Percentiles rank a stretch among this genome's conserved stretches.
Evolutionary conservation across 2,113 vertebrate genomes (phyloP).

Genomic region (Cygnus atratus): DNA sequence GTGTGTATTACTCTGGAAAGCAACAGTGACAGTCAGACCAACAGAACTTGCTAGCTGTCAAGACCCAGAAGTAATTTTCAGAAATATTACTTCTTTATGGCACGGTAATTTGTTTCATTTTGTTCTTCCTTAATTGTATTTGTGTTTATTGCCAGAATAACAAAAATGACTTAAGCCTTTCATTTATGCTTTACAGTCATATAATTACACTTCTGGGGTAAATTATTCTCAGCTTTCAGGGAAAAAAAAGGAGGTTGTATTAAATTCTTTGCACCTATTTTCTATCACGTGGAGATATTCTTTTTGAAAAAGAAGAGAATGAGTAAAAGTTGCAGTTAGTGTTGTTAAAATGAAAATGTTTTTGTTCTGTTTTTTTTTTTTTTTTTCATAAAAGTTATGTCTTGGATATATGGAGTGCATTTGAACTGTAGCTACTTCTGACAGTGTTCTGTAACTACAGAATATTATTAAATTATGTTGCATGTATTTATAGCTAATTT

Average conservation of each 20-base stretch:
- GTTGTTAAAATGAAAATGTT: neutral
- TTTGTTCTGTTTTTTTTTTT: neutral
- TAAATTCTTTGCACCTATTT: neutral
- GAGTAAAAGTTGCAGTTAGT: neutral
- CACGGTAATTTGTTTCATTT: conserved; percentile 23
- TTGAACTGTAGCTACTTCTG: neutral
- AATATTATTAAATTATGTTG: neutral
- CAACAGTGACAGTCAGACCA: neutral
- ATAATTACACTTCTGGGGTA: neutral
- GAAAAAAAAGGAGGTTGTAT: neutral
- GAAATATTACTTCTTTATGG: conserved; percentile 12
- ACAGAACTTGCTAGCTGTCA: neutral
- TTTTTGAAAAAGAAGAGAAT: neutral
- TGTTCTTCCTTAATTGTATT: conserved; percentile 46
- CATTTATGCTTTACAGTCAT: neutral
- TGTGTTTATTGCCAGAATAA: conserved; percentile 13
- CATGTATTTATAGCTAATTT: neutral
- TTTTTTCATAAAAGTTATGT: neutral
- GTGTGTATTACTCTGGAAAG: neutral
- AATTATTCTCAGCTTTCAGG: neutral
- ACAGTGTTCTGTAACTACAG: neutral
- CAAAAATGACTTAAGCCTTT: neutral
- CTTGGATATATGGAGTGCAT: fast-evolving
- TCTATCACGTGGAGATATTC: neutral
- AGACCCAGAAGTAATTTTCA: conserved; percentile 12